These are phyloP conservation scores for Micromussa lordhowensis DNA, from an alignment of 92 coral and sea anemone genomes.

Conservation along the genomic window DNA sequence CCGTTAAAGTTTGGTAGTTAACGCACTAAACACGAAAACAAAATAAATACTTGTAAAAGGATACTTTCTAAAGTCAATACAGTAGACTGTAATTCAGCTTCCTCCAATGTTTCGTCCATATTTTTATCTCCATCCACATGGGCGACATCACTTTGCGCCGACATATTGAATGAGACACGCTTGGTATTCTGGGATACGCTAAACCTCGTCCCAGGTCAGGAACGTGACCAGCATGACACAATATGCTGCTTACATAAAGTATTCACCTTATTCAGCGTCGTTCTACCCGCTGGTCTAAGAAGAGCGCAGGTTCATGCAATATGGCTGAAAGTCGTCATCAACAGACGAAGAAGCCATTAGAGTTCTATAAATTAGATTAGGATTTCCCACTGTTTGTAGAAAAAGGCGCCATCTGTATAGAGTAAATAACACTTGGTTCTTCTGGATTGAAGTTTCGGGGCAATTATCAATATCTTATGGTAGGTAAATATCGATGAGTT, in stretches of 20 bases:
- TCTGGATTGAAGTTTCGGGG: not conserved
- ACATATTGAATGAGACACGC: constrained; percentile 71
- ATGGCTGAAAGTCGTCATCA: not conserved
- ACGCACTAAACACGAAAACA: not conserved
- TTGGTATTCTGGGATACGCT: constrained; percentile 7
- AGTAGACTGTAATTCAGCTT: constrained; percentile 43
- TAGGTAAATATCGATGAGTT: not conserved
- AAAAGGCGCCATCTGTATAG: not conserved
- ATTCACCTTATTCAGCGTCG: no score
- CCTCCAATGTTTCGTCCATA: constrained; percentile 52
- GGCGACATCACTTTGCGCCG: constrained; percentile 64
- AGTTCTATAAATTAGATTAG: not conserved
- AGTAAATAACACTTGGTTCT: not conserved
- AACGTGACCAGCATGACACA: no score
- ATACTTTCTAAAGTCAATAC: constrained; percentile 84
- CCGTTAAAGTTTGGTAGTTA: not conserved
- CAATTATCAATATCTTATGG: not conserved
- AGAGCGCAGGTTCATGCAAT: not conserved
- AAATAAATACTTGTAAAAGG: constrained; percentile 42
- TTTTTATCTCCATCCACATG: constrained; percentile 53
- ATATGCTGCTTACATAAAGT: no score
- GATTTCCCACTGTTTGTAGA: not conserved
- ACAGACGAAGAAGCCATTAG: not conserved
- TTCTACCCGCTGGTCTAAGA: not conserved
- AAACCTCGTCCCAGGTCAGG: no score